Evolutionary conservation across 1,140 invertebrate species (phyloP).

Genomic region (Pantala flavescens): DNA sequence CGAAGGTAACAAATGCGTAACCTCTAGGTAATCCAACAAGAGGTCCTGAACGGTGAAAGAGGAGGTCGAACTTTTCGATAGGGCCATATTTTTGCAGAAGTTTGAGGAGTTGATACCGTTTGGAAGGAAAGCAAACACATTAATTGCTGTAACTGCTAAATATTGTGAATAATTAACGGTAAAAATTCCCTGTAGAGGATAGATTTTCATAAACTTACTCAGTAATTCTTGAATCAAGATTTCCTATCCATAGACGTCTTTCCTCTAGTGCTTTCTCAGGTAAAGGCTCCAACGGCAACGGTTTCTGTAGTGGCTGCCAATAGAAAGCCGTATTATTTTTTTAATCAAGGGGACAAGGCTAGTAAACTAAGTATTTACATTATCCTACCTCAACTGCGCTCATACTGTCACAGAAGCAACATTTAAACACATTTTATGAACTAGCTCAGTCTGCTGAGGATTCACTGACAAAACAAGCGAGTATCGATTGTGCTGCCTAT

Average conservation of each 20-base stretch:
- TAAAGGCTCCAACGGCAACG: conserved; percentile 48
- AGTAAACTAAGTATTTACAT: too few relatives aligned
- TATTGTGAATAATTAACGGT: conserved; percentile 3
- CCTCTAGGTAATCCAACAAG: conserved; percentile 77
- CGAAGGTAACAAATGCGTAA: conserved; percentile 88
- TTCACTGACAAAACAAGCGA: too few relatives aligned
- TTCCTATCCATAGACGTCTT: conserved; percentile 78
- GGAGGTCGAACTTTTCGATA: conserved; percentile 87
- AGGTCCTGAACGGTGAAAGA: conserved; percentile 82
- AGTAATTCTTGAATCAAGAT: conserved; percentile 74
- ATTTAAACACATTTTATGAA: not conserved
- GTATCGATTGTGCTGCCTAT: too few relatives aligned
- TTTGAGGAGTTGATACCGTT: conserved; percentile 89
- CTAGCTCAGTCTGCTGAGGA: too few relatives aligned
- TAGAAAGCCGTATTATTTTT: not conserved
- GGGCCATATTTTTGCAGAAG: conserved; percentile 82
- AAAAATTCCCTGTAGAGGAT: not conserved
- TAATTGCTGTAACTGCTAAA: conserved; percentile 16
- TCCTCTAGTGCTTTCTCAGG: conserved; percentile 49
- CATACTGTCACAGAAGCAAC: not conserved
- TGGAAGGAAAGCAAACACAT: conserved; percentile 36
- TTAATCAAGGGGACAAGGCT: too few relatives aligned
- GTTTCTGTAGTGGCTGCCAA: conserved; percentile 22
- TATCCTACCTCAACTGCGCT: not conserved
- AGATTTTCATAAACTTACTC: conserved; percentile 63